Evolutionary conservation across 2,888 invertebrate genomes (phyloP).

Genomic region (Zaprionus bogoriensis): DNA sequence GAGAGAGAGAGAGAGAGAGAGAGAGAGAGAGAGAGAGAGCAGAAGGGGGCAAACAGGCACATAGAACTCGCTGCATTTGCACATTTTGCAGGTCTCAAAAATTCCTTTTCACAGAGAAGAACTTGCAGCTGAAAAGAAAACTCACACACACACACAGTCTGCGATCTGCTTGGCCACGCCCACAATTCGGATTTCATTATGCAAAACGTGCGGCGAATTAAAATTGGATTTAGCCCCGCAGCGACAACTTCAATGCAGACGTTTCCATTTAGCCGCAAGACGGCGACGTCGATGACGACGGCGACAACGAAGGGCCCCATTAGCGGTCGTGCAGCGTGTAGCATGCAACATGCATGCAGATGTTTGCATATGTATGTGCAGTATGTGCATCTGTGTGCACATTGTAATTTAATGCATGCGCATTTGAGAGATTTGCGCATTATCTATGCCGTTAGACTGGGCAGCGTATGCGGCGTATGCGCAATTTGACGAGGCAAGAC

Average conservation of each 20-base stretch:
- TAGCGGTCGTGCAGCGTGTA: constrained; percentile 36
- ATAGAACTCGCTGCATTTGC: constrained; percentile 65
- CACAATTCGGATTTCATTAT: constrained; percentile 72
- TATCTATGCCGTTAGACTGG: constrained; percentile 34
- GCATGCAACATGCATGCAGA: constrained; percentile 19
- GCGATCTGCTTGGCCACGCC: constrained; percentile 13
- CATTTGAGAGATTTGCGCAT: constrained; percentile 48
- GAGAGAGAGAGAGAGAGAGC: not conserved
- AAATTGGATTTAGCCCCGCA: constrained; percentile 60
- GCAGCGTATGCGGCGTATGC: constrained; percentile 36
- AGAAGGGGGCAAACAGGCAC: not conserved
- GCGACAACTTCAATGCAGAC: constrained; percentile 43
- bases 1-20: not conserved
- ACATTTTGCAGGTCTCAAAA: constrained; percentile 42
- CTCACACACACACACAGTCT: not conserved
- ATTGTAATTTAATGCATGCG: constrained; percentile 48
- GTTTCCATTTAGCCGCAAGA: constrained; percentile 29
- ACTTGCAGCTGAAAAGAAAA: not conserved
- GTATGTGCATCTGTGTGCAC: not conserved
- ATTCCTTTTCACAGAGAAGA: constrained; percentile 19
- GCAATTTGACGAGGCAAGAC: constrained; percentile 50
- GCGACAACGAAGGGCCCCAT: too few relatives aligned
- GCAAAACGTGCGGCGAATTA: constrained; percentile 71
- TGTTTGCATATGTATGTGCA: not conserved
- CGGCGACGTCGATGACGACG: constrained; percentile 7